These are phyloP conservation scores for Melanostoma mellinum DNA, from an alignment of 2,888 invertebrate species.

Conservation along the genomic window DNA sequence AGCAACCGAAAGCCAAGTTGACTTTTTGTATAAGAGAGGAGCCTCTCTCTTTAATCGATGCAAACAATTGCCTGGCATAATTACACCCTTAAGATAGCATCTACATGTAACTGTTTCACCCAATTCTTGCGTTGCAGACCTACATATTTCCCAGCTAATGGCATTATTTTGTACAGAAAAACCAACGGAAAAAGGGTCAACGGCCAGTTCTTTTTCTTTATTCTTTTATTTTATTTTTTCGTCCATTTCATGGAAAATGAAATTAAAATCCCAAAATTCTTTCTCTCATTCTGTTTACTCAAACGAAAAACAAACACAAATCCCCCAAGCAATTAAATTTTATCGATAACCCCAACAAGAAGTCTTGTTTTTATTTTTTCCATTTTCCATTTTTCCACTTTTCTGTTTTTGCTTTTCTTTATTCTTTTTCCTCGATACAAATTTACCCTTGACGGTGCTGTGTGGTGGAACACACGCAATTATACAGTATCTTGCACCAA, in stretches of 20 bases:
- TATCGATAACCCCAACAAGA: constrained; percentile 63
- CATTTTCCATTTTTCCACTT: constrained; percentile 6
- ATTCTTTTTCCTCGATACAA: constrained; percentile 5
- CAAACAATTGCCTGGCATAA: constrained; percentile 16
- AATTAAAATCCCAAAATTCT: constrained; percentile 29
- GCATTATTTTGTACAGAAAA: constrained; percentile 17
- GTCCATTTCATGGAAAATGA: constrained; percentile 9
- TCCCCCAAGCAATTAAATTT: constrained; percentile 68
- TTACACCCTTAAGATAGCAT: constrained; percentile 35
- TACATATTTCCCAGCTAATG: constrained; percentile 14
- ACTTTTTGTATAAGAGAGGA: constrained; percentile 6
- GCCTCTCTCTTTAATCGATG: constrained; percentile 14
- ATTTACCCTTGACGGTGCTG: constrained; percentile 41
- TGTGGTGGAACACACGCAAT: constrained; percentile 43
- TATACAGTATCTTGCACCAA: constrained; percentile 63
- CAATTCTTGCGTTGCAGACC: background rate
- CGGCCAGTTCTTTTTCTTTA: constrained; percentile 28
- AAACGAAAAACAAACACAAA: constrained; percentile 45
- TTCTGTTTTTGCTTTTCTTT: constrained; percentile 4
- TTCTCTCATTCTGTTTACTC: constrained; percentile 18
- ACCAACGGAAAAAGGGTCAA: constrained; percentile 38
- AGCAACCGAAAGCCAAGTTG: constrained; percentile 11
- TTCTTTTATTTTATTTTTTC: background rate
- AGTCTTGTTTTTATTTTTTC: constrained; percentile 26
- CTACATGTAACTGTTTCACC: constrained; percentile 9